These are phyloP conservation scores for Theonella swinhoei DNA, from an alignment of 37 sponge, comb jelly and placozoan species.

Conservation along the genomic window DNA sequence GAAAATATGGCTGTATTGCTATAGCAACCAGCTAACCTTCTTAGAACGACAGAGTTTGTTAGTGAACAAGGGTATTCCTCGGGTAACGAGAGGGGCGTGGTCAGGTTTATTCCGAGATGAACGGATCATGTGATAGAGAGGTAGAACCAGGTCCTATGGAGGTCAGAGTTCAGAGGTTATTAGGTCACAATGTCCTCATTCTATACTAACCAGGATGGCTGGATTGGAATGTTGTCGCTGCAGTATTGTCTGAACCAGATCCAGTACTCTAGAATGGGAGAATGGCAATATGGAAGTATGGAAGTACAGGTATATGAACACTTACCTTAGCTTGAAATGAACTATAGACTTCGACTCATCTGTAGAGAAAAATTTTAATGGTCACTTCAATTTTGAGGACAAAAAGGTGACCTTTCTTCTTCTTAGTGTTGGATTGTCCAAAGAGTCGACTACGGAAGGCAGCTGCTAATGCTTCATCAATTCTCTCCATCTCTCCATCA, in stretches of 20 bases:
- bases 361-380: not conserved
- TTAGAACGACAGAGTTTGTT: constrained; percentile 56
- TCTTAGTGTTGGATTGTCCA: constrained; percentile 35
- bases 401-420: constrained; percentile 44
- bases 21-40: constrained; percentile 21
- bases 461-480: constrained; percentile 67
- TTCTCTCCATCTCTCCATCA: constrained; percentile 71
- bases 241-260: constrained; percentile 49
- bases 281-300: not conserved
- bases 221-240: constrained; percentile 38
- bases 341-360: constrained; percentile 37
- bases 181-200: too few relatives aligned
- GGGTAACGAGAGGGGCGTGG: constrained; percentile 12
- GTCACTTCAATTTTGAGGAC: not conserved
- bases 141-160: constrained; percentile 56
- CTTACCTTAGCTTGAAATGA: constrained; percentile 58
- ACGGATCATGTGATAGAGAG: constrained; percentile 42
- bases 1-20: not conserved
- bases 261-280: constrained; percentile 34
- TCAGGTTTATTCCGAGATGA: constrained; percentile 3
- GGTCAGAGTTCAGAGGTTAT: constrained; percentile 1
- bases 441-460: constrained; percentile 41
- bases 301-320: not conserved
- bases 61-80: constrained; percentile 8
- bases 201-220: constrained; percentile 44